Evolutionary conservation across 2,888 invertebrate genomes (phyloP), one percentile per base, ranked within the genome.

Genomic region (Sesamia inferens): DNA sequence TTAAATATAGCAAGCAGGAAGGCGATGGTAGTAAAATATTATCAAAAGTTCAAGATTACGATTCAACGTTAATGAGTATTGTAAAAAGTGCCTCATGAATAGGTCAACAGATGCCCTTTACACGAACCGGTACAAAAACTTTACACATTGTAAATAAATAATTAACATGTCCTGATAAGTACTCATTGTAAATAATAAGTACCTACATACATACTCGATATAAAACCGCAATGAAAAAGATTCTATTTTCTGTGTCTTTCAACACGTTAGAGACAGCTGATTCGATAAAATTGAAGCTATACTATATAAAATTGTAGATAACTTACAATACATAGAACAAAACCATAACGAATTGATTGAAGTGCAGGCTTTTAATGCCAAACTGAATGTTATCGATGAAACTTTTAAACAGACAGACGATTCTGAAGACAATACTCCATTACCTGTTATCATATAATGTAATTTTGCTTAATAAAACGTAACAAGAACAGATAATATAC

Each of bases 1-100:
- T 64, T 57, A 24, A 47, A 22, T 7, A 48, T 42, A 68, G 47
- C 58, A 71, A 81, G 48, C 64, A 76, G 78, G 75, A 85, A 86
- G 64, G 39, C 44, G 61, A 61, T 66, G 57, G 66, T 59, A 63
- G 61, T 62, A 62, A 54, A 58, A 44, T 58, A 66, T 59, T 65
- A 76, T 67, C 62, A 59, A 87, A 88, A 88, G 86, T 88, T 87
- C 85, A 89, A 88, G 85, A 85, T 81, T 76, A 85, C 71, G 42
- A 79, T 66, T 72, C 71, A 78, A 71, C 71, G 74, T 74, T 73
- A 87, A 83, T 82, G 55, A 51, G 55, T 58, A 44, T 42, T n/a
- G 58, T 76, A 77, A 81, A 71, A 78, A 78, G 22, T 65, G 2
- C 51, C 54, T 68, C 24, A 72, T 19, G 66, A 71, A 85, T 84